Base-by-base conservation (phyloP, 2,113 vertebrate genomes). In the Brachyhypopomus gauderio region DNA sequence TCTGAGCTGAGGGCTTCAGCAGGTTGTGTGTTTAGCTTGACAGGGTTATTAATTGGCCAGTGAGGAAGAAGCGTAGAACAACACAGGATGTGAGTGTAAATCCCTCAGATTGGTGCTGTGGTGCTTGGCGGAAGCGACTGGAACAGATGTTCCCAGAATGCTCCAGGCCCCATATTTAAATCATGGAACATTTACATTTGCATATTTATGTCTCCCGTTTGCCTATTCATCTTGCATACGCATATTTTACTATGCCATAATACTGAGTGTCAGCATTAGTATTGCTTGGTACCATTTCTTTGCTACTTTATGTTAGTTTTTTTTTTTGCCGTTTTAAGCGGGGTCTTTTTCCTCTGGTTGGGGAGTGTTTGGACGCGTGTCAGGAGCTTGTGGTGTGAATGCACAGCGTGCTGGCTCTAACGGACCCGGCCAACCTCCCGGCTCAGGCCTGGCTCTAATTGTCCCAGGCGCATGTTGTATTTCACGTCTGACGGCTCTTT, bases 101-200 rank as follows among this genome's bases (percentile, higher is more conserved):
- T 75, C 66, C n/a, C 60, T 62, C 67, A 58, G 84, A 63, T 58
- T 38, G 34, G 45, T 78, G 70, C 62, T 72, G 22, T 45, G 72
- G 76, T 77, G 38, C 79, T 82, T 75, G 62, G 83, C 11, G 30
- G 30, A 73, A 73, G 66, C 72, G 23, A 83, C 75, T 45, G 72
- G n/a, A 41, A 66, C 83, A 85, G 79, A 85, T 86, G 86, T 83
- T 85, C 59, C 19, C 77, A 75, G 63, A 80, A 78, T 85, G 48
- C 72, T 63, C 56, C 3, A 41, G 56, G 22, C 34, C 71, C 72
- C 41, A 81, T 72, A 56, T 84, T 81, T 79, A 73, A 62, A 74
- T 70, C 74, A 83, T 20, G 41, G 45, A 75, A 78, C 69, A 66
- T 81, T 82, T 64, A 34, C 72, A 71, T 81, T 77, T 85, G 81